Base-by-base conservation (phyloP, 2,113 vertebrate species). In the Brachyhypopomus occidentalis region DNA sequence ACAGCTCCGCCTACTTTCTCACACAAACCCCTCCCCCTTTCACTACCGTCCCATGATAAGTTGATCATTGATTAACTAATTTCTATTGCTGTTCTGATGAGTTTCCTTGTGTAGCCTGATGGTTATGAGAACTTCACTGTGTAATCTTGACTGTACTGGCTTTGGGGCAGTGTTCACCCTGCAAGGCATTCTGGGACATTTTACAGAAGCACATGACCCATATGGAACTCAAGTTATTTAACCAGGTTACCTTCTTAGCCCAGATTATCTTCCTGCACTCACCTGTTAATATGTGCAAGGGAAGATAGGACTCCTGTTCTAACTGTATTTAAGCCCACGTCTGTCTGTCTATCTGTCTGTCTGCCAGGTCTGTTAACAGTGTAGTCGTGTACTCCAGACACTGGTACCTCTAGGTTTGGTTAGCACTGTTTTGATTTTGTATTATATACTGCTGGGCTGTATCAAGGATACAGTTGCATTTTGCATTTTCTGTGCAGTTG, bases 251-350 rank as follows among this genome's bases (percentile, higher is more conserved):
- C 41, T 45, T 45, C 41, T 45, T 76, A 58, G 2, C 19, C n/a
- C 58, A 6, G 58, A n/a, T 60, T 60, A 9, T 60, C 58, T 64
- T 64, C 17, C 60, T 48, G 22, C 64, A 52, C 64, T 64, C 27
- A 64, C 23, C 36, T 77, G 60, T 77, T 38, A 25, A 76, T 20
- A 38, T 23, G 27, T 75, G 52, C 19, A 45, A 59, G 36, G 30
- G 72, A 59, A 38, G 73, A 62, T 45, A 4, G 0, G 58, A 12
- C 60, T 30, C 11, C 6, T 48, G 56, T 60, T 60, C 4, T 20
- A 60, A 22, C 58, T 60, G 58, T 60, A 55, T 9, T 55, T 14
- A n/a, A n/a, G 19, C n/a, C 58, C 4, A n/a, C 4, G 8, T 60
- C 58, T 6, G 58, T 60, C 19, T 60, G 19, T 60, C 58, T n/a